phyloP scores from a whole-genome alignment of 2,113 vertebrate species.

The Dipodomys ordii region DNA sequence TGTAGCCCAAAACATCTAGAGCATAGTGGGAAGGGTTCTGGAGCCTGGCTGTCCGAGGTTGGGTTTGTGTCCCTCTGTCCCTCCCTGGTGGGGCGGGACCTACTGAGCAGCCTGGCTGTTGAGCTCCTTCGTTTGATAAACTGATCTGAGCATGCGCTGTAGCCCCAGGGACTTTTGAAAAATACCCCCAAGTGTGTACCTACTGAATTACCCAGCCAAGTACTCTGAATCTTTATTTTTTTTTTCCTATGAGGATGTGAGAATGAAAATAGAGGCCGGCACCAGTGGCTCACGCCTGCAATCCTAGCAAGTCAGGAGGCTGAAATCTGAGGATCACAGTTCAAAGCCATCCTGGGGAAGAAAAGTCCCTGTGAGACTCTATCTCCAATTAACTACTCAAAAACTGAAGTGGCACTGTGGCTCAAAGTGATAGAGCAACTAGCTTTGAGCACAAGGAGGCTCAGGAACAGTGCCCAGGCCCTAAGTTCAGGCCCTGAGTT shows the following conservation, averaged over 20 bases:
- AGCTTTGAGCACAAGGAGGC: no score
- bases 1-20: slow-evolving; percentile 73
- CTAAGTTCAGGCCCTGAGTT: no score
- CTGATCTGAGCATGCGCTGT: slow-evolving; percentile 82
- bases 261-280: slow-evolving; percentile 85
- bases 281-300: no score
- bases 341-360: no score
- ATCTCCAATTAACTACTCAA: no score
- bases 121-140: slow-evolving; percentile 91
- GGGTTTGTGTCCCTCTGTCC: slow-evolving; percentile 84
- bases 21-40: slow-evolving; percentile 77
- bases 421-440: no score
- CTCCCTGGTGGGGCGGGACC: slow-evolving; percentile 79
- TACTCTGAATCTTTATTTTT: slow-evolving; percentile 86
- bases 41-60: slow-evolving; percentile 80
- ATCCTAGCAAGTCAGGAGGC: slow-evolving; percentile 82
- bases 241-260: slow-evolving; percentile 86
- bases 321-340: slow-evolving; percentile 73
- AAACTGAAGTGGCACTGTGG: no score
- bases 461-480: no score
- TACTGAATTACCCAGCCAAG: slow-evolving; percentile 87
- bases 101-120: slow-evolving; percentile 86
- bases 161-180: slow-evolving; percentile 83
- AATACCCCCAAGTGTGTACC: slow-evolving; percentile 85
- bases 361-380: no score